phyloP scores from a whole-genome alignment of 1,140 invertebrate genomes.

The Orchestia grillus region DNA sequence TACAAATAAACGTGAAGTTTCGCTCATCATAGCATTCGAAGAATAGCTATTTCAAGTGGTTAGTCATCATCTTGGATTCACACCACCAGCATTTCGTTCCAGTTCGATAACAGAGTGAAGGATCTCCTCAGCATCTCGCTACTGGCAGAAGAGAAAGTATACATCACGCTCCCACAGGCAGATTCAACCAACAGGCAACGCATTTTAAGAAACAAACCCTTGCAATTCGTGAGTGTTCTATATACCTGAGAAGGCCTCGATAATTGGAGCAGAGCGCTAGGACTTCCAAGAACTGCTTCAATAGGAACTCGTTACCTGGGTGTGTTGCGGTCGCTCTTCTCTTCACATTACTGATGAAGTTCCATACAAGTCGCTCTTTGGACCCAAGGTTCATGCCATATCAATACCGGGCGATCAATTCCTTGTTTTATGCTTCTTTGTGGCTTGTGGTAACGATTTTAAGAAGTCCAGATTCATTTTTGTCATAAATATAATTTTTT shows the following conservation, averaged over 20 bases:
- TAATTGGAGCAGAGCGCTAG: neutral
- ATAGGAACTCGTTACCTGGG: constrained; percentile 32
- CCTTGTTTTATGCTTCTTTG: neutral
- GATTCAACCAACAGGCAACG: neutral
- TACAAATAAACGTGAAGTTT: no score
- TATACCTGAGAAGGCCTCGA: neutral
- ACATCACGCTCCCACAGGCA: neutral
- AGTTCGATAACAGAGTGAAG: neutral
- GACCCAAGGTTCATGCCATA: neutral
- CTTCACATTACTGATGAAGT: constrained; percentile 19
- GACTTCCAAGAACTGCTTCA: constrained; percentile 23
- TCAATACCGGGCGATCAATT: constrained; percentile 29
- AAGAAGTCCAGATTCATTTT: neutral
- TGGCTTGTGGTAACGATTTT: neutral
- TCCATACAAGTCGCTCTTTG: neutral
- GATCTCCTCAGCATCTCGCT: neutral
- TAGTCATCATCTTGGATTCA: neutral
- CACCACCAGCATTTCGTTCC: neutral
- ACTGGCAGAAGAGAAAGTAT: neutral
- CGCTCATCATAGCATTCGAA: neutral
- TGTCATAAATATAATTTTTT: neutral
- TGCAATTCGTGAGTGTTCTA: neutral
- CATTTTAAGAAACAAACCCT: neutral
- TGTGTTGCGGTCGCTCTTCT: neutral
- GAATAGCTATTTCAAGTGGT: neutral